phyloP scores from a whole-genome alignment of 2,888 invertebrate genomes.

The Spisula solida region DNA sequence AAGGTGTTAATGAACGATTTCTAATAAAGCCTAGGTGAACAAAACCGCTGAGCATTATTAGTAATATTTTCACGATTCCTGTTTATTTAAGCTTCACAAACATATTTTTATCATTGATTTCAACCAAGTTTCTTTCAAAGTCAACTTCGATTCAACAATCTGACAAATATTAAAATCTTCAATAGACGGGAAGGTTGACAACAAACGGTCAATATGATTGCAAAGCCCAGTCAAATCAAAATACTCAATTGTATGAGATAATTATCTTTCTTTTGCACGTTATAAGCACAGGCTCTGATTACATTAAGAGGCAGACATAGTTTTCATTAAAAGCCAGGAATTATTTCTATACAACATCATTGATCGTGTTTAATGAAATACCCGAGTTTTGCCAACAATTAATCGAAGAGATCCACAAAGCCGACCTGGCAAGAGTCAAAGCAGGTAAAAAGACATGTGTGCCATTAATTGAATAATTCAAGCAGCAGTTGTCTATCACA shows the following conservation, averaged over 20 bases:
- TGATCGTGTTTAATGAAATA: slow-evolving; percentile 46
- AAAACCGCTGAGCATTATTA: background rate
- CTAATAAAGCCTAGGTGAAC: background rate
- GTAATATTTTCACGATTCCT: background rate
- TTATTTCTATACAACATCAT: slow-evolving; percentile 38
- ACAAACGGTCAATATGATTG: background rate
- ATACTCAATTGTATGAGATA: slow-evolving; percentile 20
- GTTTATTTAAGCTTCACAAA: background rate
- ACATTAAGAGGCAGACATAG: slow-evolving; percentile 37
- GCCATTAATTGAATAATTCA: background rate
- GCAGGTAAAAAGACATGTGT: background rate
- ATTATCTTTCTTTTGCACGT: slow-evolving; percentile 37
- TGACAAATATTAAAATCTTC: background rate
- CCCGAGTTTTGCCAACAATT: slow-evolving; percentile 31
- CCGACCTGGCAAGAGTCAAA: background rate
- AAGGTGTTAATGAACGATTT: background rate
- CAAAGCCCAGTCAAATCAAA: background rate
- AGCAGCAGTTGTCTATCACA: background rate
- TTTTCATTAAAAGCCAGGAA: slow-evolving; percentile 45
- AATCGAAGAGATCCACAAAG: slow-evolving; percentile 28
- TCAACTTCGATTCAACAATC: background rate
- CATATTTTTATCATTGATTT: slow-evolving; percentile 22
- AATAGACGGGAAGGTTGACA: background rate
- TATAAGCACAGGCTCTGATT: slow-evolving; percentile 26
- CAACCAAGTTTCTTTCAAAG: background rate